phyloP scores from a whole-genome alignment of 2,888 invertebrate genomes.

The Cryptocephalus moraei region DNA sequence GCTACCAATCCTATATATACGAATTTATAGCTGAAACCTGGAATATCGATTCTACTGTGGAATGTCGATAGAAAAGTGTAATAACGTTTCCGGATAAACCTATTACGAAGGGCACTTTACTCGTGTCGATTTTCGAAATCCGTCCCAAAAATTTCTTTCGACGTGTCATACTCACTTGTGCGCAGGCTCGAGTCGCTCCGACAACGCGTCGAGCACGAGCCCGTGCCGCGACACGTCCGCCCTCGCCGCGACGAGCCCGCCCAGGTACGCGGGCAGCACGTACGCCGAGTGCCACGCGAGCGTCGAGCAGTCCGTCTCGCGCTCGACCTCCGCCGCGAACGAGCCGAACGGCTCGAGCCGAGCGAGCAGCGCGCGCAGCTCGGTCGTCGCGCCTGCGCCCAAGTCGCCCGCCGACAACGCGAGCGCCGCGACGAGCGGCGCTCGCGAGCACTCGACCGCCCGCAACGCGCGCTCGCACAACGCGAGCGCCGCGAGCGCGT shows the following conservation, averaged over 20 bases:
- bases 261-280: slow-evolving; percentile 64
- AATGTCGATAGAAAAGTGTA: no score
- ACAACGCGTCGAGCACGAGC: slow-evolving; percentile 30
- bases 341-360: slow-evolving; percentile 55
- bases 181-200: background rate
- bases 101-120: no score
- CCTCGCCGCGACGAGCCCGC: slow-evolving; percentile 58
- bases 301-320: slow-evolving; percentile 64
- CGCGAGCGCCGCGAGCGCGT: slow-evolving; percentile 64
- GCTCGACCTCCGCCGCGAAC: slow-evolving; percentile 46
- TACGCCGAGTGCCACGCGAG: slow-evolving; percentile 70
- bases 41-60: no score
- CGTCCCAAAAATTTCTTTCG: no score
- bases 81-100: no score
- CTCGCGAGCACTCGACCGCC: slow-evolving; percentile 38
- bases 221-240: slow-evolving; percentile 53
- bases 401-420: slow-evolving; percentile 44
- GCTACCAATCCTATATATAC: no score
- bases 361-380: slow-evolving; percentile 50
- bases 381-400: slow-evolving; percentile 52
- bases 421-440: slow-evolving; percentile 33
- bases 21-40: no score
- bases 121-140: no score
- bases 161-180: no score
- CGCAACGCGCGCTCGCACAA: slow-evolving; percentile 59